phyloP scores from a whole-genome alignment of 1,140 invertebrate genomes.

The Ips nitidus region DNA sequence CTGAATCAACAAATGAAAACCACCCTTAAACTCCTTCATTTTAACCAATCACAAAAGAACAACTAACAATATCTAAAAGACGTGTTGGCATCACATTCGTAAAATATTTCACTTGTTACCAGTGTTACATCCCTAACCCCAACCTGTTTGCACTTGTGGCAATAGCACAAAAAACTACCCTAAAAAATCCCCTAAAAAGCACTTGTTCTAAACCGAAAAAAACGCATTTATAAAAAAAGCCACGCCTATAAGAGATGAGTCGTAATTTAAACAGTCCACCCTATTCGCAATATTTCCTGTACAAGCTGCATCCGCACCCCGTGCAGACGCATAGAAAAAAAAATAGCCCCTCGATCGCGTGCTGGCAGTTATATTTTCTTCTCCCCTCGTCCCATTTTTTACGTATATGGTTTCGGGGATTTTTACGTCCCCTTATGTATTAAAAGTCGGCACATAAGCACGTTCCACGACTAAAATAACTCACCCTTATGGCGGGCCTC shows the following conservation, averaged over 20 bases:
- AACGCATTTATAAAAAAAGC: slow-evolving; percentile 4
- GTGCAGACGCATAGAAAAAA: neutral
- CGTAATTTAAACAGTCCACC: slow-evolving; percentile 19
- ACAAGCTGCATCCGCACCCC: slow-evolving; percentile 4
- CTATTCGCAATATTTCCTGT: slow-evolving; percentile 16
- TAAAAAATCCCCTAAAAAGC: neutral
- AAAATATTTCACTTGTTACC: too few species aligned
- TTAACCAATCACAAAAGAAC: too few species aligned
- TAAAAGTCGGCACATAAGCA: slow-evolving; percentile 25
- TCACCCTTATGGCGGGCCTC: slow-evolving; percentile 13
- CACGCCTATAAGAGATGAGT: neutral
- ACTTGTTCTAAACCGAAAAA: neutral
- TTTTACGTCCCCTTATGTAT: slow-evolving; percentile 30
- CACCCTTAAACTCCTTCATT: too few species aligned
- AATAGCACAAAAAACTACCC: neutral
- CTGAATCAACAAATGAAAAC: too few species aligned
- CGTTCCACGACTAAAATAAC: slow-evolving; percentile 31
- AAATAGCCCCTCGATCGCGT: slow-evolving; percentile 29
- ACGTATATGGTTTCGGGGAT: slow-evolving; percentile 35
- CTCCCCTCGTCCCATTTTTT: slow-evolving; percentile 32
- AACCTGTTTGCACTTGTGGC: too few species aligned
- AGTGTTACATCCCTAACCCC: too few species aligned
- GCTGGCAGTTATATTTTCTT: slow-evolving; percentile 28
- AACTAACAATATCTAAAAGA: too few species aligned
- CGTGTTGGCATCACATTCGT: too few species aligned